A percentile compares a stretch with the other conserved stretches of the same genome.
Conservation (phyloP, 2,113 vertebrate species). For the Gallinago paraguaiae region DNA sequence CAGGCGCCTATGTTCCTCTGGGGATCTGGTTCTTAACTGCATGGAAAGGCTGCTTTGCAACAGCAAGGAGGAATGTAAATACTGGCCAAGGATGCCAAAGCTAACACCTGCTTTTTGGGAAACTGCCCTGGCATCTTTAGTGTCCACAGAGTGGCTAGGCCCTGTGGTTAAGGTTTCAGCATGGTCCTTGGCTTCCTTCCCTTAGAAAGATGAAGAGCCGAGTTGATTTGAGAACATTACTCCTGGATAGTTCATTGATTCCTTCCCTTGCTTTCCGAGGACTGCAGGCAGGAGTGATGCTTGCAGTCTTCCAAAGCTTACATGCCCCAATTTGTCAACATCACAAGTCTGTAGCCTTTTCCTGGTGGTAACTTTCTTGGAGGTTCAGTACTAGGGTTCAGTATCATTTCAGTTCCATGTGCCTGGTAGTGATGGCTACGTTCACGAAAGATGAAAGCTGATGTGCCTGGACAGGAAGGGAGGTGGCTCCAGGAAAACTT, state of each 20-base stretch:
- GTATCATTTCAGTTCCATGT: background rate
- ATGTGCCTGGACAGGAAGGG: slow-evolving; percentile 11
- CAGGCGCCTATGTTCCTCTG: background rate
- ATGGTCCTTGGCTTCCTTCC: slow-evolving; percentile 17
- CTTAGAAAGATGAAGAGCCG: slow-evolving; percentile 1
- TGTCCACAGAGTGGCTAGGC: background rate
- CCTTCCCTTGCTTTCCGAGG: background rate
- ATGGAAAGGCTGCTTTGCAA: background rate
- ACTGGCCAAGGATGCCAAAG: background rate
- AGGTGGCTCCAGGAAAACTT: slow-evolving; percentile 17
- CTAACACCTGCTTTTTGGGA: slow-evolving; percentile 30
- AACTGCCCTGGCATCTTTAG: slow-evolving; percentile 11
- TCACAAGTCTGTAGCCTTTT: background rate
- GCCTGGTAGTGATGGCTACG: background rate
- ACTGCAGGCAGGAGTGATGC: background rate
- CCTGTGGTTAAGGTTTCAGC: slow-evolving; percentile 19
- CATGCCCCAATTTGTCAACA: background rate
- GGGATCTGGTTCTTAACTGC: background rate
- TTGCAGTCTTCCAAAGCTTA: background rate
- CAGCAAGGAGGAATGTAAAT: background rate
- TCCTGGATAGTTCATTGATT: slow-evolving; percentile 24
- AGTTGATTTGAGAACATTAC: slow-evolving; percentile 24
- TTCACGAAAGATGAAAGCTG: background rate
- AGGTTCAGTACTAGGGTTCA: background rate
- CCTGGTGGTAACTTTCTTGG: background rate